Evolutionary conservation across 2,113 vertebrate genomes (phyloP).

Genomic region (Merops nubicus): DNA sequence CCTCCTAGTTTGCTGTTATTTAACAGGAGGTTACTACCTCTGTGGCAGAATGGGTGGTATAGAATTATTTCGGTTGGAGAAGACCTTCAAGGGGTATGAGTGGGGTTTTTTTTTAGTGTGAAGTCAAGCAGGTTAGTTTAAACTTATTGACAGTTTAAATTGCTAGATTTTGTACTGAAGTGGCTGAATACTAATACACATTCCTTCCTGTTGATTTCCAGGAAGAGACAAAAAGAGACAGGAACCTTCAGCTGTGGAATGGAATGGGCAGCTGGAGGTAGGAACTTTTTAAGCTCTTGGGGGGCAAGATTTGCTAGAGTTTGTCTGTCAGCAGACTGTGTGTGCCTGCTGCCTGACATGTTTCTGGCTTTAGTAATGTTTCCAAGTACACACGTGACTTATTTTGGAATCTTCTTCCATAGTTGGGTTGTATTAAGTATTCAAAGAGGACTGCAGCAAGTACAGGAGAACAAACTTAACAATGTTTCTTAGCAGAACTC

Average conservation of each 20-base stretch:
- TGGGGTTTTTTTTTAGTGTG: not conserved
- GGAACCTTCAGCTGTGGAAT: not conserved
- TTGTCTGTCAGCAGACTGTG: conserved; percentile 19
- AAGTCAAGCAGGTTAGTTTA: not conserved
- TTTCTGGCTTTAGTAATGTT: conserved; percentile 18
- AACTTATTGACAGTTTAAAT: not conserved
- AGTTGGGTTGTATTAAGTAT: not conserved
- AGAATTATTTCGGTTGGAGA: no score
- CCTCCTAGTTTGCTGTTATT: not conserved
- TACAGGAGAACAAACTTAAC: not conserved
- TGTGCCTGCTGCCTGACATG: not conserved
- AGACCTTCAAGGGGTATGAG: rapidly evolving
- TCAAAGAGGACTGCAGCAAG: not conserved
- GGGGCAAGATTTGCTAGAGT: not conserved
- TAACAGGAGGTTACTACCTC: not conserved
- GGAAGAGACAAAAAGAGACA: not conserved
- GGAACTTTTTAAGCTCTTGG: not conserved
- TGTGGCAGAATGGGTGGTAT: not conserved
- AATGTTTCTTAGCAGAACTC: not conserved
- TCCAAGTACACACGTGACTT: not conserved
- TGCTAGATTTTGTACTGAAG: not conserved
- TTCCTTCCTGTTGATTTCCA: conserved; percentile 1
- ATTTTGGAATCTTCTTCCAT: not conserved
- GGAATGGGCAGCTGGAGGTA: conserved; percentile 42
- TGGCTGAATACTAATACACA: not conserved